Percentiles rank a stretch among this genome's conserved stretches.
phyloP scores from a whole-genome alignment of 2,113 vertebrate species.

The Campylomormyrus tamandua region DNA sequence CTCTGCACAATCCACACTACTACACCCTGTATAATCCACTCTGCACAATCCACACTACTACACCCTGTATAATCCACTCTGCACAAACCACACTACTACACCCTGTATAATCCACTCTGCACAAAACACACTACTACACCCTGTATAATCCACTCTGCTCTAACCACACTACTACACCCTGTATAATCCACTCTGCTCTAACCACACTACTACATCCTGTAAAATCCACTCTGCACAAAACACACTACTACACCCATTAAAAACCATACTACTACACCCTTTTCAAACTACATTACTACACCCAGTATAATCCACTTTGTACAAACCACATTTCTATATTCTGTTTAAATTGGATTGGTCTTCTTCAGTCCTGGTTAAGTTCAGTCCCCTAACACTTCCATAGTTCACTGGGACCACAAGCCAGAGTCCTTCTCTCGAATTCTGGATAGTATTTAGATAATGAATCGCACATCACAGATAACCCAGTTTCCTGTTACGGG shows the following conservation, averaged over 20 bases:
- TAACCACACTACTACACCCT: not conserved
- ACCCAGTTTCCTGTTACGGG: not conserved
- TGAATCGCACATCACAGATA: not conserved
- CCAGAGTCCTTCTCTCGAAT: not conserved
- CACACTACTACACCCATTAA: not conserved
- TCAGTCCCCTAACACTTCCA: not conserved
- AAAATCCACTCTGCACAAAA: not conserved
- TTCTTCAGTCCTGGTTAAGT: not conserved
- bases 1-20: not conserved
- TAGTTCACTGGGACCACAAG: not conserved
- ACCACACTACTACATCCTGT: not conserved
- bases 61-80: not conserved
- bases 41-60: not conserved
- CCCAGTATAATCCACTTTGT: not conserved
- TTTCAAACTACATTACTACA: not conserved
- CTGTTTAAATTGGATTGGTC: not conserved
- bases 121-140: not conserved
- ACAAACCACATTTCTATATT: not conserved
- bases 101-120: not conserved
- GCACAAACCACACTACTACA: not conserved
- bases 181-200: not conserved
- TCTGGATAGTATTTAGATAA: not conserved
- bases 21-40: not conserved
- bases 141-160: not conserved
- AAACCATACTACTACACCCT: not conserved